Base-by-base conservation (phyloP, 2,113 vertebrate genomes). In the Chaenogobius annularis region DNA sequence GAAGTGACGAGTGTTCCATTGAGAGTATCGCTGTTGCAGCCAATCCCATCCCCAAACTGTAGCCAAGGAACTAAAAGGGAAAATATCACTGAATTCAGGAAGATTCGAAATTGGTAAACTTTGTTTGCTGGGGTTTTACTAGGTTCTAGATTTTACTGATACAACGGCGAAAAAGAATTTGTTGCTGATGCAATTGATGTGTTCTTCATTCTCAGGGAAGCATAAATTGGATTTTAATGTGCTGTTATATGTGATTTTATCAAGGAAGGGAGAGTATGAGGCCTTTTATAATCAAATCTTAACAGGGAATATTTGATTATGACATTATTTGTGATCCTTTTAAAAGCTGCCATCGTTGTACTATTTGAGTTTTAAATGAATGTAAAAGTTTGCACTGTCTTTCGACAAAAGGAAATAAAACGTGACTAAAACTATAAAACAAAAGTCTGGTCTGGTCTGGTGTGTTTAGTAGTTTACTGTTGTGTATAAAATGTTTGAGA, bases 21-120 rank as follows among this genome's bases (percentile, higher is more conserved):
- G 97, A 99, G 87, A 99, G 98, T 86, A 98, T 98, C 48, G 96
- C 96, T 0, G 91, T 94, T 0, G 90, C 94, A 0, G 95, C 95
- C 67, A 94, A 79, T 0, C 96, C 97, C 6, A 94, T 99, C 75
- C 88, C 94, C 17, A 92, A 89, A 55, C 14, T 97, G 26, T 99
- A 94, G 78, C 72, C 3, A 43, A 9, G 15, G 20, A 17, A 47
- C 50, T 8, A 0, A 58, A n/a, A 1, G 67, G 19, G 23, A 0
- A 9, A 26, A 13, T 35, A 14, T 17, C 3, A 15, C 14, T 61
- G 23, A 1, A 14, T 26, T 14, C 23, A 26, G 5, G 12, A 20
- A 35, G 23, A 61, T 35, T 63, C 43, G 15, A 40, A 43, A 40
- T n/a, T 3, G 0, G 20, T 7, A 56, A 23, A 23, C 11, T 13